Evolutionary conservation across 2,797 vertebrate species (phyloP).

Genomic region (Cirrhinus mrigala): DNA sequence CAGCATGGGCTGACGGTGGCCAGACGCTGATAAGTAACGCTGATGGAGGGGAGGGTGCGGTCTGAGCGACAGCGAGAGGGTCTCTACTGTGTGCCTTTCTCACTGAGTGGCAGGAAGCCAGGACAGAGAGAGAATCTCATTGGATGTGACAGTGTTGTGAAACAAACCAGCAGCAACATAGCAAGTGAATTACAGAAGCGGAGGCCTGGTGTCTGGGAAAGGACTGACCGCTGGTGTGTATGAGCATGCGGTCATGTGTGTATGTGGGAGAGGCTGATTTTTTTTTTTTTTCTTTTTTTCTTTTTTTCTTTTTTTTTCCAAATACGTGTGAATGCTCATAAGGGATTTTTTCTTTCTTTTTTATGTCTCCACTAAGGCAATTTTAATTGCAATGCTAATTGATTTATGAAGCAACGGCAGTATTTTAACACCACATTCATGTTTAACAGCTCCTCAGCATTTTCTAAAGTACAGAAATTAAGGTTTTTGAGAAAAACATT

Average conservation of each 20-base stretch:
- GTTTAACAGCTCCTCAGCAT: not conserved
- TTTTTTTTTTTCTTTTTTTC: not conserved
- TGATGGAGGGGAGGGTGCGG: slow-evolving; percentile 26
- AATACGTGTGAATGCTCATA: not conserved
- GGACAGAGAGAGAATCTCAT: slow-evolving; percentile 14
- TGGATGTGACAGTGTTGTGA: slow-evolving; percentile 57
- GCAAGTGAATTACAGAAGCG: slow-evolving; percentile 23
- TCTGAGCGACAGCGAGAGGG: slow-evolving; percentile 26
- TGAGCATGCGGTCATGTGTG: not conserved
- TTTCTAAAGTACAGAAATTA: not conserved
- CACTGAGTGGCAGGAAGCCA: slow-evolving; percentile 24
- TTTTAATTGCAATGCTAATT: not conserved
- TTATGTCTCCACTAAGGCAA: not conserved
- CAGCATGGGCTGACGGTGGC: not conserved
- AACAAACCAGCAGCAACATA: slow-evolving; percentile 43
- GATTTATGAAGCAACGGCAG: not conserved
- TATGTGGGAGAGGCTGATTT: not conserved
- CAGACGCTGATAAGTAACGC: slow-evolving; percentile 31
- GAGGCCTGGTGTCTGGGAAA: slow-evolving; percentile 20
- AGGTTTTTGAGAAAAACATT: too few relatives aligned
- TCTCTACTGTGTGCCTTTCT: slow-evolving; percentile 20
- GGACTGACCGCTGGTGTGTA: slow-evolving; percentile 29
- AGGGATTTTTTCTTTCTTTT: not conserved
- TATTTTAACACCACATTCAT: slow-evolving; percentile 11
- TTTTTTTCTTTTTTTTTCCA: not conserved